Evolutionary conservation across 2,113 vertebrate species (phyloP).

Genomic region (Prochilodus magdalenae): DNA sequence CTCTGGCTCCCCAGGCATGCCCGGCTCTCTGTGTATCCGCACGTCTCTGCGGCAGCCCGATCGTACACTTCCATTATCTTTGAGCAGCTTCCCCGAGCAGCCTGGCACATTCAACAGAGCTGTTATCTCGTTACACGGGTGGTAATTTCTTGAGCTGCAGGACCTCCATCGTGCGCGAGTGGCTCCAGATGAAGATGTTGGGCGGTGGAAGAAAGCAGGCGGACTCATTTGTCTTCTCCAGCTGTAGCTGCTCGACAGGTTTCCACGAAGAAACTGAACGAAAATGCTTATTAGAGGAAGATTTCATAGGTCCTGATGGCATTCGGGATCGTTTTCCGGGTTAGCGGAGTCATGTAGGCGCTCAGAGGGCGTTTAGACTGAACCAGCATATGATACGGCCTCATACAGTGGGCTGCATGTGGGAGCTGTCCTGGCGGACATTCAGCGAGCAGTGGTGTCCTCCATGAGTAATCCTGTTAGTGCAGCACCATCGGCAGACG

Average conservation of each 20-base stretch:
- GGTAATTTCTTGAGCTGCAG: conserved; percentile 12
- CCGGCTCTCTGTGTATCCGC: neutral
- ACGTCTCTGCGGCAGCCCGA: neutral
- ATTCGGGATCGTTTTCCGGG: neutral
- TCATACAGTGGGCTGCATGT: too few species aligned
- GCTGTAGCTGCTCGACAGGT: neutral
- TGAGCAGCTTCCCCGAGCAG: neutral
- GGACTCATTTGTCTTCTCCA: conserved; percentile 5
- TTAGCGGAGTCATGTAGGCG: neutral
- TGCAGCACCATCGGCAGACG: too few species aligned
- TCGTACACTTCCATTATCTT: neutral
- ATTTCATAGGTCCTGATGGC: neutral
- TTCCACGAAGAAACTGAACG: neutral
- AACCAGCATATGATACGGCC: neutral
- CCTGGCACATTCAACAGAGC: neutral
- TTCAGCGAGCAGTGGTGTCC: too few species aligned
- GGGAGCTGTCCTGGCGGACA: too few species aligned
- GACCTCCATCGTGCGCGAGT: neutral
- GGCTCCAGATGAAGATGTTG: conserved; percentile 31
- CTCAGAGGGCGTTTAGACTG: neutral
- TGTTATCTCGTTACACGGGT: conserved; percentile 36
- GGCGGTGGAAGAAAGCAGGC: neutral
- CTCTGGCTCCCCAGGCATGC: neutral
- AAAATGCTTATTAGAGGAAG: neutral
- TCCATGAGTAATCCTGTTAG: too few species aligned